These are phyloP conservation scores for Xestoiulus laeticollis DNA, from an alignment of 2,888 invertebrate genomes.

Conservation along the genomic window DNA sequence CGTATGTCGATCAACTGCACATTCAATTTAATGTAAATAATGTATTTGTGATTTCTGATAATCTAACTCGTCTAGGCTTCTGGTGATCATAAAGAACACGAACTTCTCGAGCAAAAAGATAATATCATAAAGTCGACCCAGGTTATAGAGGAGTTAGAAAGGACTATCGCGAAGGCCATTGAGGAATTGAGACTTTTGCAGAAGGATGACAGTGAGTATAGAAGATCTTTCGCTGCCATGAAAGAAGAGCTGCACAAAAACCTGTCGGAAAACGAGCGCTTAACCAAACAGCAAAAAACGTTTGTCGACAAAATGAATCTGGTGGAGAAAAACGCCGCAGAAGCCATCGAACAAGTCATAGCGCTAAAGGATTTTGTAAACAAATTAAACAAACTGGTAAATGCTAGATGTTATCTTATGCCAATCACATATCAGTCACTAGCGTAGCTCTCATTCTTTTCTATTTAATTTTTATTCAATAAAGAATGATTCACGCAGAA, in stretches of 20 bases:
- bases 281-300: neutral
- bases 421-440: neutral
- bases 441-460: no score
- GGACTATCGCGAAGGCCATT: conserved; percentile 7
- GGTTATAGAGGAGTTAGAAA: conserved; percentile 4
- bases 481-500: neutral
- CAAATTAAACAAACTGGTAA: conserved; percentile 38
- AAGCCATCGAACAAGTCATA: conserved; percentile 7
- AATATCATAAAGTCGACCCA: neutral
- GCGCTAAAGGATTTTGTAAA: conserved; percentile 18
- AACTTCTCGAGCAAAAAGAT: neutral
- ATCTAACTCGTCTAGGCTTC: neutral
- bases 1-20: no score
- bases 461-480: neutral
- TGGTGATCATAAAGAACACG: neutral
- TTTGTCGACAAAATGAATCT: conserved; percentile 11
- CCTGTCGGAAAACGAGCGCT: conserved; percentile 18
- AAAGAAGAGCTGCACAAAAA: conserved; percentile 17
- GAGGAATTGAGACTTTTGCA: neutral
- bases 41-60: no score
- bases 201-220: neutral
- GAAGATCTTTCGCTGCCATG: neutral
- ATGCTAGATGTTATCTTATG: neutral
- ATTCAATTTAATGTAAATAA: no score
- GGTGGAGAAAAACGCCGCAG: neutral